These are phyloP conservation scores for Rallus limicola DNA, from an alignment of 2,113 vertebrate species.

Conservation along the genomic window DNA sequence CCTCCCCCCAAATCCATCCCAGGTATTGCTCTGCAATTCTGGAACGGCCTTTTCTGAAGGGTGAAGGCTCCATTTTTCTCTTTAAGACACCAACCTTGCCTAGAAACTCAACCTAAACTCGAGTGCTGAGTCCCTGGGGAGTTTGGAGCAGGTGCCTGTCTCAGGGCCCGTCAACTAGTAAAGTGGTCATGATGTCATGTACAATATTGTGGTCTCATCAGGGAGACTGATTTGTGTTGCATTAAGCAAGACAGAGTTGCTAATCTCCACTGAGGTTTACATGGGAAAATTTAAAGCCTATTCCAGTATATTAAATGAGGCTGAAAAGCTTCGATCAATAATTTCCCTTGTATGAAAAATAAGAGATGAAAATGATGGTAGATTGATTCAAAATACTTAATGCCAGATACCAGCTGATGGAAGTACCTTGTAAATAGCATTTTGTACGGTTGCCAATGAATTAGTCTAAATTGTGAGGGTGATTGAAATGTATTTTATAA, in stretches of 20 bases:
- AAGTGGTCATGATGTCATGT: neutral
- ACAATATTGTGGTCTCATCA: neutral
- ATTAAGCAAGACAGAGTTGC: constrained; percentile 14
- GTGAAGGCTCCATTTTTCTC: neutral
- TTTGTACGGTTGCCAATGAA: constrained; percentile 61
- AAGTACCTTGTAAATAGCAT: constrained; percentile 64
- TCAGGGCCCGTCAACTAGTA: neutral
- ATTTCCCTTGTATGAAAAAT: constrained; percentile 71
- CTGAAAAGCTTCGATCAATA: constrained; percentile 72
- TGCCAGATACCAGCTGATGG: constrained; percentile 50
- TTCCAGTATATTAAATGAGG: constrained; percentile 67
- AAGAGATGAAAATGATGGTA: constrained; percentile 70
- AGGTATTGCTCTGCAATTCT: neutral
- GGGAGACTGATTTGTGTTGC: constrained; percentile 37
- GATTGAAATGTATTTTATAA: constrained; percentile 64
- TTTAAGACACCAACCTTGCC: neutral
- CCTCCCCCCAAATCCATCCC: neutral
- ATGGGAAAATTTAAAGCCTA: constrained; percentile 64
- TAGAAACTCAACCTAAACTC: neutral
- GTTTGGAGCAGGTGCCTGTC: neutral
- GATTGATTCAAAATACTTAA: constrained; percentile 74
- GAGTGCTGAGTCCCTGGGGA: neutral
- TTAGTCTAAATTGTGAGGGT: constrained; percentile 56
- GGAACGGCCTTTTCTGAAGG: neutral
- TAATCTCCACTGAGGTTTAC: constrained; percentile 54